Percentiles rank a stretch among this genome's conserved stretches.
Evolutionary conservation across 37 sponge, comb jelly and placozoan species (phyloP).

Genomic region (Corticium candelabrum): DNA sequence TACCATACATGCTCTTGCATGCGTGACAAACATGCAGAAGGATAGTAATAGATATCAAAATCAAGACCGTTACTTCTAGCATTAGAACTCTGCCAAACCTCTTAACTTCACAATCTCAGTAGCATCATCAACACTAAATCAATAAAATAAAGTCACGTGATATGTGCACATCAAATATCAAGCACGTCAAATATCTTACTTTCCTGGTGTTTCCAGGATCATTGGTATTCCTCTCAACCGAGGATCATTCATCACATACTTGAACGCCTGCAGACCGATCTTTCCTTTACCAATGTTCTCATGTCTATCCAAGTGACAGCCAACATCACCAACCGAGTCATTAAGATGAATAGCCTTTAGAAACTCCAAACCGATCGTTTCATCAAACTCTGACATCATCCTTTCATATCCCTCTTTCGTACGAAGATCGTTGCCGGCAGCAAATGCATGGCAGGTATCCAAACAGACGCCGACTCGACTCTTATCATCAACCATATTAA

Average conservation of each 20-base stretch:
- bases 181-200: too few species aligned
- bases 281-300: slow-evolving; percentile 19
- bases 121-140: too few species aligned
- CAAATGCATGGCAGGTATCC: slow-evolving; percentile 24
- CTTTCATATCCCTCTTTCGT: not conserved
- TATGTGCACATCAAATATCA: too few species aligned
- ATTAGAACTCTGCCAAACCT: too few species aligned
- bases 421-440: slow-evolving; percentile 9
- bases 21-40: too few species aligned
- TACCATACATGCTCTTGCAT: too few species aligned
- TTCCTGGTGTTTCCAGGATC: slow-evolving; percentile 14
- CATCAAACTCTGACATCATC: slow-evolving; percentile 9
- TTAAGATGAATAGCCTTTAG: slow-evolving; percentile 13
- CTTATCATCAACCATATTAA: slow-evolving; percentile 11
- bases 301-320: slow-evolving; percentile 19
- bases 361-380: slow-evolving; percentile 1
- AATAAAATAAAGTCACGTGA: too few species aligned
- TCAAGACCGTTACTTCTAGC: too few species aligned
- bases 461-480: slow-evolving; percentile 21
- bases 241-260: slow-evolving; percentile 7
- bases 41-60: too few species aligned
- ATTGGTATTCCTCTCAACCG: slow-evolving; percentile 7
- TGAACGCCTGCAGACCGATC: slow-evolving; percentile 11
- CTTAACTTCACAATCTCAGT: too few species aligned
- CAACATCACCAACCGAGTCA: slow-evolving; percentile 12